A percentile compares a stretch with the other conserved stretches of the same genome.
These are phyloP conservation scores for Empis livida DNA, from an alignment of 2,888 invertebrate species.

Conservation along the genomic window DNA sequence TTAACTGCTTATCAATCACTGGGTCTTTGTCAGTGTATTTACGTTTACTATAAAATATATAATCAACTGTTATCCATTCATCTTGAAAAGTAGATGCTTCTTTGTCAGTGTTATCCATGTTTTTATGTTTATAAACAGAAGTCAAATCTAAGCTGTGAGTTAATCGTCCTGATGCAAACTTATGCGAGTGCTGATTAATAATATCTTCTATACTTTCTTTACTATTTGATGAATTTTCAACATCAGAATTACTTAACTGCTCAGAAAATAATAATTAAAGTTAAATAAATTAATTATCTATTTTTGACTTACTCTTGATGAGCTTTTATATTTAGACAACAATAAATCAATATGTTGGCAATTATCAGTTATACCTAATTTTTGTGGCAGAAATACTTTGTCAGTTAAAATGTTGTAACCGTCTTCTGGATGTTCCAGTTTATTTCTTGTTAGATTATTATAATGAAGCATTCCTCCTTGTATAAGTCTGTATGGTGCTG, in stretches of 20 bases:
- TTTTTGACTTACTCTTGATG: constrained; percentile 12
- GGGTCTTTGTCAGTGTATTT: constrained; percentile 11
- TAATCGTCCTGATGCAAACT: constrained; percentile 40
- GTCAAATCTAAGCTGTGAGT: constrained; percentile 52
- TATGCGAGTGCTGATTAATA: constrained; percentile 3
- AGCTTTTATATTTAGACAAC: constrained; percentile 34
- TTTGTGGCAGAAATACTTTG: constrained; percentile 19
- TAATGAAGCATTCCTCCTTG: constrained; percentile 45
- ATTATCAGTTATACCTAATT: constrained; percentile 43
- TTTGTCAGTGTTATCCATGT: constrained; percentile 22
- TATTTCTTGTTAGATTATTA: constrained; percentile 27
- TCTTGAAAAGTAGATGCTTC: constrained; percentile 70
- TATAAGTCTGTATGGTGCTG: constrained; percentile 51
- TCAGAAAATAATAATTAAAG: neutral
- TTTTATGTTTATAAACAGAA: constrained; percentile 53
- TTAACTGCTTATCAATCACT: constrained; percentile 26
- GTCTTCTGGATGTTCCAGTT: constrained; percentile 12
- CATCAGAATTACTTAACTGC: constrained; percentile 5
- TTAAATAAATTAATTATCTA: neutral
- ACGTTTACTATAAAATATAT: constrained; percentile 64
- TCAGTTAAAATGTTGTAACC: constrained; percentile 7
- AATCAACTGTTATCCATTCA: constrained; percentile 73
- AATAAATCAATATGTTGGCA: constrained; percentile 45
- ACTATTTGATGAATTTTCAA: neutral
- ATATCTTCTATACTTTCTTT: neutral